phyloP scores from a whole-genome alignment of 2,888 invertebrate genomes.

The Athripsodes cinereus region DNA sequence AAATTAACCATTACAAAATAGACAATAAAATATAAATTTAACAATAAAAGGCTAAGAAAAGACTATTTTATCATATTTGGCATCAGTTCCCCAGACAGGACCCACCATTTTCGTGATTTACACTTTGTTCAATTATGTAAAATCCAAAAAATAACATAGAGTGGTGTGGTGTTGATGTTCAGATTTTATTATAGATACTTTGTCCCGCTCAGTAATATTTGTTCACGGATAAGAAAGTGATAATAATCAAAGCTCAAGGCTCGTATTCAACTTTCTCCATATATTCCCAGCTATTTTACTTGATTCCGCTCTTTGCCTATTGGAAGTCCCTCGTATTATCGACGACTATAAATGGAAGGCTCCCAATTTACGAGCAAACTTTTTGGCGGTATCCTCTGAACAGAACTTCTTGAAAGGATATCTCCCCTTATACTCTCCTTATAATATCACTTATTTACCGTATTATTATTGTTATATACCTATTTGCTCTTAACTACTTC shows the following conservation, averaged over 20 bases:
- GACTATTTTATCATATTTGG: no score
- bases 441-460: neutral
- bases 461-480: no score
- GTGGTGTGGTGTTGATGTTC: no score
- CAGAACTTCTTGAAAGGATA: conserved; percentile 13
- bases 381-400: conserved; percentile 14
- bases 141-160: no score
- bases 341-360: conserved; percentile 24
- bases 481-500: no score
- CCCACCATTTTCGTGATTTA: no score
- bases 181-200: conserved; percentile 5
- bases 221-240: conserved; percentile 24
- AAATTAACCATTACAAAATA: no score
- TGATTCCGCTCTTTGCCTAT: conserved; percentile 15
- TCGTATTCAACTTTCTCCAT: conserved; percentile 18
- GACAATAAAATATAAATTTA: no score
- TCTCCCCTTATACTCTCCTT: neutral
- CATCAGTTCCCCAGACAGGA: no score
- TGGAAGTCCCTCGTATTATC: conserved; percentile 22
- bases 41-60: no score
- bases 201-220: conserved; percentile 25
- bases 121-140: no score
- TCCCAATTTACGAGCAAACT: conserved; percentile 24
- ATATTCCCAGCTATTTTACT: conserved; percentile 16
- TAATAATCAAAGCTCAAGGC: conserved; percentile 25